These are phyloP conservation scores for Pocota personata DNA, from an alignment of 2,888 invertebrate species.

Conservation along the genomic window DNA sequence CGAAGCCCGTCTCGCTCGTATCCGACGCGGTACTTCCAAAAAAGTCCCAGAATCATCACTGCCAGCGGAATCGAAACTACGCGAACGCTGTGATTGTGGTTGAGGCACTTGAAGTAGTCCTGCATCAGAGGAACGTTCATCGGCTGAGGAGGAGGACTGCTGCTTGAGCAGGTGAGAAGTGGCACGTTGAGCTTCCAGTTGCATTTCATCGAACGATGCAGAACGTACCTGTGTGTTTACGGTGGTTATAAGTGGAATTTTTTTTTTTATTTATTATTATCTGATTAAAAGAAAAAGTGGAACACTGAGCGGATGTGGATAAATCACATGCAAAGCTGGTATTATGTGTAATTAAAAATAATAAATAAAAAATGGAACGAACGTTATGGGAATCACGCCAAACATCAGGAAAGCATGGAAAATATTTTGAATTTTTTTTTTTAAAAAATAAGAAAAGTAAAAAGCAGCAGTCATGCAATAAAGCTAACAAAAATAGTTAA, in stretches of 20 bases:
- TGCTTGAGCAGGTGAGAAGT: slow-evolving; percentile 79
- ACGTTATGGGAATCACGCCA: not conserved
- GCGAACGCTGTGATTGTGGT: slow-evolving; percentile 87
- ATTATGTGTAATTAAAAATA: slow-evolving; percentile 12
- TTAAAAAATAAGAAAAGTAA: not conserved
- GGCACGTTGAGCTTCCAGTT: slow-evolving; percentile 88
- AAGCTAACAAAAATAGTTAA: not conserved
- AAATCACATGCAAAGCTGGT: slow-evolving; percentile 50
- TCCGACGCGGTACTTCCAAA: slow-evolving; percentile 86
- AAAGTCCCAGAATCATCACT: slow-evolving; percentile 86
- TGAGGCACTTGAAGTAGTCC: slow-evolving; percentile 87
- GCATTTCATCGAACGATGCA: slow-evolving; percentile 95
- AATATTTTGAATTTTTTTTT: not conserved
- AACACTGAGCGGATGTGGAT: not conserved
- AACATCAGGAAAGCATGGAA: not conserved
- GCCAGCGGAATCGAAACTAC: slow-evolving; percentile 90
- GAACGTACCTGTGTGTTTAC: slow-evolving; percentile 87
- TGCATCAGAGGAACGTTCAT: slow-evolving; percentile 81
- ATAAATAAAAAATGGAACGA: not conserved
- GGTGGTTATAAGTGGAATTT: slow-evolving; percentile 1
- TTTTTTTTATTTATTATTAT: slow-evolving; percentile 11
- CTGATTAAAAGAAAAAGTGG: not conserved
- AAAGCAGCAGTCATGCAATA: not conserved
- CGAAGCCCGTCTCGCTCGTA: slow-evolving; percentile 86
- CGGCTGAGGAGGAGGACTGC: slow-evolving; percentile 80